Evolutionary conservation across 2,113 vertebrate species (phyloP), one percentile per base, ranked within the genome.

Genomic region (Oncorhynchus keta): DNA sequence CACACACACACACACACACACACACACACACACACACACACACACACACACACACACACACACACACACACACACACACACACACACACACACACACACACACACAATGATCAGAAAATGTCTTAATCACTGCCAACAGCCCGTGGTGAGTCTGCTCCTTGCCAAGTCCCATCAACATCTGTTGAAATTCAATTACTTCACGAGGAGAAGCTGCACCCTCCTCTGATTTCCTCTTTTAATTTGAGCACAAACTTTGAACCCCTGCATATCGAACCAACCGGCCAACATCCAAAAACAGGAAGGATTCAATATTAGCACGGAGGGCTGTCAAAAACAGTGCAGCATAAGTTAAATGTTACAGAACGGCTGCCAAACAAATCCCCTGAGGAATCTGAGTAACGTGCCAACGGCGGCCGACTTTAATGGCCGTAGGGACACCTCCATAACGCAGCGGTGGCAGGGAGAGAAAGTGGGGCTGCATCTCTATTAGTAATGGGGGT

Each of bases 101-200:
- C 24, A 3, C 9, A 30, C 24, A 16, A 51, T 16, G 4, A 14
- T 5, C 16, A 55, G 48, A 79, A 79, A 76, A 76, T 82, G 73
- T 83, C 74, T 81, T 81, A 81, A 85, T 83, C 79, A 74, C 70
- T 77, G 81, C 76, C 84, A 76, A 77, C 74, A 78, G 81, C 76
- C 84, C 18, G 49, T 71, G 74, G 79, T 69, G 74, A 78, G 55
- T 32, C 39, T 48, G 30, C 22, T 45, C 51, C 24, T 55, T 80
- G 79, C 81, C 81, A 81, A 72, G 64, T 24, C 68, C 74, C 70
- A 68, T 79, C 79, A 79, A 82, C 81, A 76, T 83, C 84, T 78
- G 80, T 49, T 68, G 67, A 74, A 80, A 74, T 72, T 49, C 68
- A 80, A 82, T 68, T 68, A 45, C 77, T 75, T 78, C 64, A 72